These are phyloP conservation scores for Mustelus asterias DNA, from an alignment of 2,113 vertebrate genomes.

Conservation along the genomic window DNA sequence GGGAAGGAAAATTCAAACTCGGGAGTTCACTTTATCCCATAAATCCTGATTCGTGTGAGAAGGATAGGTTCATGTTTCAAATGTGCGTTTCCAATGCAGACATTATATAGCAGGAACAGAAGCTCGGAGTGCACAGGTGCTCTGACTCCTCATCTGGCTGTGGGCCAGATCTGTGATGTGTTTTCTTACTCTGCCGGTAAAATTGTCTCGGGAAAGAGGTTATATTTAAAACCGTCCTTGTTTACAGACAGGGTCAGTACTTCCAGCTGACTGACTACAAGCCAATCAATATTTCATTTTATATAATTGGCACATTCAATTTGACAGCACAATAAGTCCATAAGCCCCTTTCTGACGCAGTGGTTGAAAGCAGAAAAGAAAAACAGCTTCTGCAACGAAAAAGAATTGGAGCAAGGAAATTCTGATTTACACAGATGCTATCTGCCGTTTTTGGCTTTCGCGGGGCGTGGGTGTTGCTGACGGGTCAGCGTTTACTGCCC, in stretches of 20 bases:
- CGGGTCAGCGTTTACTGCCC: too few relatives aligned
- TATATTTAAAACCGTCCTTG: constrained; percentile 27
- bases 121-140: not conserved
- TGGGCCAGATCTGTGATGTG: not conserved
- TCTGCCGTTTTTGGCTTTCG: too few relatives aligned
- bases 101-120: not conserved
- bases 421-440: constrained; percentile 6
- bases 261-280: constrained; percentile 29
- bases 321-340: constrained; percentile 35
- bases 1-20: not conserved
- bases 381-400: not conserved
- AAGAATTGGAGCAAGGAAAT: not conserved
- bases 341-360: not conserved
- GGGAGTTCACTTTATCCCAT: not conserved
- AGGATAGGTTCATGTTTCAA: not conserved
- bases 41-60: not conserved
- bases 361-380: not conserved
- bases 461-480: too few relatives aligned
- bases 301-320: constrained; percentile 37
- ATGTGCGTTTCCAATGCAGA: not conserved
- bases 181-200: not conserved
- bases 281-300: constrained; percentile 37
- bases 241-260: constrained; percentile 35
- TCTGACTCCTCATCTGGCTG: not conserved
- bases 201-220: constrained; percentile 31